Percentiles rank a stretch among this genome's conserved stretches.
phyloP scores from a whole-genome alignment of 1,140 invertebrate genomes.

The Cyclargus thomasi region DNA sequence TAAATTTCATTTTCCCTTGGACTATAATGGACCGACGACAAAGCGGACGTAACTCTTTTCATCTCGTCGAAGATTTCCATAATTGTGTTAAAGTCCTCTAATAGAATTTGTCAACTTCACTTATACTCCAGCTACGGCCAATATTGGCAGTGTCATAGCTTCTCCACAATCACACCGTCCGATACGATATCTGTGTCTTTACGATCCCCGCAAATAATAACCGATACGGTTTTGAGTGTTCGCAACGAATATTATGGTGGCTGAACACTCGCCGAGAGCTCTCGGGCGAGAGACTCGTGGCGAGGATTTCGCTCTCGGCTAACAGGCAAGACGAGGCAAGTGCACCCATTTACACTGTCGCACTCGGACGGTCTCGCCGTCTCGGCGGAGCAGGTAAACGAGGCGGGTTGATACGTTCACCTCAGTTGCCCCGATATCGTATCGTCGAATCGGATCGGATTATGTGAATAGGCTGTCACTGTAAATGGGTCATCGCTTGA shows the following conservation, averaged over 20 bases:
- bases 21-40: not conserved
- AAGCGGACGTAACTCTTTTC: not conserved
- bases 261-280: too few species aligned
- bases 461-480: not conserved
- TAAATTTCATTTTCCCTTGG: not conserved
- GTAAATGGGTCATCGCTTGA: not conserved
- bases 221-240: not conserved
- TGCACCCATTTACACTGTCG: too few species aligned
- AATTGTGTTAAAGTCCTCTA: slow-evolving; percentile 1
- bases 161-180: not conserved
- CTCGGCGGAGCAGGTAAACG: not conserved
- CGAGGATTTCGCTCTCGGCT: too few species aligned
- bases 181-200: not conserved
- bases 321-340: too few species aligned
- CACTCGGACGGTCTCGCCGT: too few species aligned
- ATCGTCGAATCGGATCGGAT: not conserved
- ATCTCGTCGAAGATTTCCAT: not conserved
- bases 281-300: too few species aligned
- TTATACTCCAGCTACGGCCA: not conserved
- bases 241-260: not conserved
- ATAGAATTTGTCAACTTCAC: slow-evolving; percentile 3
- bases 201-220: too few species aligned
- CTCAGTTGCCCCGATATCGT: not conserved
- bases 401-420: not conserved
- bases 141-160: not conserved